These are phyloP conservation scores for Hippocampus zosterae DNA, from an alignment of 2,113 vertebrate species.

Conservation along the genomic window DNA sequence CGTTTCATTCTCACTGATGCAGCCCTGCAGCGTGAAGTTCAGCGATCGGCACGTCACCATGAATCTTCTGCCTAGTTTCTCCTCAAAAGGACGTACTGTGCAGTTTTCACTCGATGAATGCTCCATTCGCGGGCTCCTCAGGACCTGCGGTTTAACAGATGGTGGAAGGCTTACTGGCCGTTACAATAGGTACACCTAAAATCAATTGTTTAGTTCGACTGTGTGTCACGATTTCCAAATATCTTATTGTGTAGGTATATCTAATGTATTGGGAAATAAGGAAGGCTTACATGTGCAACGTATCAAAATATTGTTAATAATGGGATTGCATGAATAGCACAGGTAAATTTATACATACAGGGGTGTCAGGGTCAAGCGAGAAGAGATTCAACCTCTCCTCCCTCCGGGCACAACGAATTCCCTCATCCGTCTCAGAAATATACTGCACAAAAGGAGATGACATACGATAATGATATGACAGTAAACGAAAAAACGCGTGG, in stretches of 20 bases:
- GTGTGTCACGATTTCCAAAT: background rate
- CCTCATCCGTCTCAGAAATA: constrained; percentile 90
- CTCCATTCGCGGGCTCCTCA: constrained; percentile 80
- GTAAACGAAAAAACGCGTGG: constrained; percentile 1
- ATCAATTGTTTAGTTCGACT: background rate
- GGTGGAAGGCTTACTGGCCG: background rate
- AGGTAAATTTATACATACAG: constrained; percentile 68
- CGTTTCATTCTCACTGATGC: constrained; percentile 84
- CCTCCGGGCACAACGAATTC: constrained; percentile 79
- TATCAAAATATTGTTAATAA: background rate
- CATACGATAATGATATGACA: background rate
- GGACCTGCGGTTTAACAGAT: constrained; percentile 62
- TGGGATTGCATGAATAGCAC: background rate
- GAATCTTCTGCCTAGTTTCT: constrained; percentile 85
- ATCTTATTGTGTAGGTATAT: background rate
- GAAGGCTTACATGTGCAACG: background rate
- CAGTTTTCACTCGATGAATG: constrained; percentile 62
- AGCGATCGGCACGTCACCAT: constrained; percentile 86
- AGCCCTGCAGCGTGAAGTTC: constrained; percentile 87
- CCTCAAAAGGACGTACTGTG: constrained; percentile 83
- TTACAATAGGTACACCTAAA: background rate
- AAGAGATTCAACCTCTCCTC: constrained; percentile 89
- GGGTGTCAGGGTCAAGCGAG: constrained; percentile 90
- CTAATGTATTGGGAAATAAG: background rate
- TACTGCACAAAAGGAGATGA: constrained; percentile 71